Percentiles rank a stretch among this genome's conserved stretches.
phyloP scores from a whole-genome alignment of 2,888 invertebrate species.

The Dynastes grantii region DNA sequence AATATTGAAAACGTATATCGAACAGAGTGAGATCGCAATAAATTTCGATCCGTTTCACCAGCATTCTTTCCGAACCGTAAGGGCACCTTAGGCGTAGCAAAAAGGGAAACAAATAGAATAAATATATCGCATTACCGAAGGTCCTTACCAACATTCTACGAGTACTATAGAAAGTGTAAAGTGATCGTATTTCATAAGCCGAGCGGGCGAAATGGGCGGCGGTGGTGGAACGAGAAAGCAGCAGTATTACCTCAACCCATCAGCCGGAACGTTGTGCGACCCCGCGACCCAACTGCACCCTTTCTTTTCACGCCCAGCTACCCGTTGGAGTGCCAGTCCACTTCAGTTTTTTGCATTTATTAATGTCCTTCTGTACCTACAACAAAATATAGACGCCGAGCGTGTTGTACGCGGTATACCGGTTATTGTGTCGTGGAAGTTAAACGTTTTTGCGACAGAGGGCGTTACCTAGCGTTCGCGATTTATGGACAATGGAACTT shows the following conservation, averaged over 20 bases:
- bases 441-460: slow-evolving; percentile 39
- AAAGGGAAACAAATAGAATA: slow-evolving; percentile 21
- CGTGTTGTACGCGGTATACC: slow-evolving; percentile 10
- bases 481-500: slow-evolving; percentile 31
- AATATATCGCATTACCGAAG: slow-evolving; percentile 33
- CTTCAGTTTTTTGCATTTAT: slow-evolving; percentile 40
- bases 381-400: slow-evolving; percentile 13
- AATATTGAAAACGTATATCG: slow-evolving; percentile 25
- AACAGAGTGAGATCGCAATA: slow-evolving; percentile 1
- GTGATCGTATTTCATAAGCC: slow-evolving; percentile 50
- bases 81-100: neutral
- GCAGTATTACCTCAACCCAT: neutral
- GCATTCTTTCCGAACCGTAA: neutral
- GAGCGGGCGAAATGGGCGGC: neutral
- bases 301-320: neutral
- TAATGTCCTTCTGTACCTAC: slow-evolving; percentile 28
- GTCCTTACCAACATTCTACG: neutral
- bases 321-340: neutral
- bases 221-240: neutral
- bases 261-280: neutral
- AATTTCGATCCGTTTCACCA: slow-evolving; percentile 14
- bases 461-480: slow-evolving; percentile 13
- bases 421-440: slow-evolving; percentile 37
- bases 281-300: neutral
- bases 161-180: slow-evolving; percentile 45